phyloP scores from a whole-genome alignment of 1,140 invertebrate species.

The Augochlora pura region DNA sequence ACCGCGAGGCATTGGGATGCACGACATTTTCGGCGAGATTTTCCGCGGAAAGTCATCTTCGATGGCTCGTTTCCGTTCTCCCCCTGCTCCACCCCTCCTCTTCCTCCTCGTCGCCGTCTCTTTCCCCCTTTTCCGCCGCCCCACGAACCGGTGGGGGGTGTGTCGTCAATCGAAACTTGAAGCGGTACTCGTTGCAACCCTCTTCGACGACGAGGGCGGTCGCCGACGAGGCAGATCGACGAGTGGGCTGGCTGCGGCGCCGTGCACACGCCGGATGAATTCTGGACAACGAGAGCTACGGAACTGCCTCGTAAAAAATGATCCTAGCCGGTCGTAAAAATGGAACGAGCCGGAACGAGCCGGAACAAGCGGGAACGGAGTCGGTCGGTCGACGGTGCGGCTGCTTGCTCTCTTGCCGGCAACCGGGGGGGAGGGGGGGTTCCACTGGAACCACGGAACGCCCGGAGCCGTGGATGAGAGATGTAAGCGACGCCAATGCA shows the following conservation, averaged over 20 bases:
- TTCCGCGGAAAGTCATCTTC: constrained; percentile 23
- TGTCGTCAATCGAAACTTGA: constrained; percentile 43
- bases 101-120: no score
- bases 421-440: no score
- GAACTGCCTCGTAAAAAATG: constrained; percentile 59
- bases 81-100: no score
- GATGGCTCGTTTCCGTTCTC: constrained; percentile 41
- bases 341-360: constrained; percentile 12
- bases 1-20: constrained; percentile 22
- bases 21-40: constrained; percentile 36
- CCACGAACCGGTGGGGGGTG: no score
- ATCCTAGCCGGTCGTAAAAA: constrained; percentile 53
- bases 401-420: not conserved
- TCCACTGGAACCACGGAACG: not conserved
- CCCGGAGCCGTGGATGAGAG: not conserved
- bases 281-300: constrained; percentile 47
- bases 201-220: constrained; percentile 11
- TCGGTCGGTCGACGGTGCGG: constrained; percentile 10
- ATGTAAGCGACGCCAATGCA: not conserved
- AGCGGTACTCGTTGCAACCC: constrained; percentile 18
- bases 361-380: constrained; percentile 14
- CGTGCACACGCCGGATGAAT: constrained; percentile 49
- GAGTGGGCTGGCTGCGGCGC: constrained; percentile 15
- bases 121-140: no score
- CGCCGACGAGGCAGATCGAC: constrained; percentile 33